Evolutionary conservation across 2,797 vertebrate species (phyloP).

Genomic region (Acestrorhynchus altus): DNA sequence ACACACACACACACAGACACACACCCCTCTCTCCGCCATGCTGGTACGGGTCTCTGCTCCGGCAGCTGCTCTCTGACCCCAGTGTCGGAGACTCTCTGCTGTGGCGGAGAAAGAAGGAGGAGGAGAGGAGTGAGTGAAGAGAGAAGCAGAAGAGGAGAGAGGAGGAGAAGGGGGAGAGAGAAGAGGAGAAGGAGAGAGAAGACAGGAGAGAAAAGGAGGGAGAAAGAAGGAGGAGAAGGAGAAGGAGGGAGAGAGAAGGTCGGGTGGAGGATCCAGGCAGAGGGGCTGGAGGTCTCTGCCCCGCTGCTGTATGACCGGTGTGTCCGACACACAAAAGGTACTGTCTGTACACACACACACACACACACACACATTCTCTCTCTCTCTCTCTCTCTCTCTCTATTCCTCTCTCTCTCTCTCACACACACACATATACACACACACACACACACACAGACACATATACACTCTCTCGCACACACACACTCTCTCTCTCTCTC

Average conservation of each 20-base stretch:
- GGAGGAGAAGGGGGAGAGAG: too few relatives aligned
- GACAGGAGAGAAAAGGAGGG: too few relatives aligned
- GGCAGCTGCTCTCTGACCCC: constrained; percentile 84
- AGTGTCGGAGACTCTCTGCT: constrained; percentile 83
- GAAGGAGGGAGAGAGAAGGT: too few relatives aligned
- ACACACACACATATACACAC: too few relatives aligned
- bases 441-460: too few relatives aligned
- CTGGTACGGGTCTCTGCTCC: constrained; percentile 71
- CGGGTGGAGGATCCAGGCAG: background rate
- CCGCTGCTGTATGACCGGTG: constrained; percentile 75
- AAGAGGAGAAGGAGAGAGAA: too few relatives aligned
- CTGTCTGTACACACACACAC: background rate
- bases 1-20: constrained; percentile 15
- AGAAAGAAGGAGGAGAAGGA: background rate
- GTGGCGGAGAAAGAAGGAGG: constrained; percentile 46
- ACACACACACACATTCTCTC: background rate
- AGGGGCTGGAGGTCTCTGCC: constrained; percentile 84
- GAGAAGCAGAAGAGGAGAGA: too few relatives aligned
- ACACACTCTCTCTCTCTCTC: too few relatives aligned
- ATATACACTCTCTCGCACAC: too few relatives aligned
- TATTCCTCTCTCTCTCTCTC: too few relatives aligned
- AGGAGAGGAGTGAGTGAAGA: too few relatives aligned
- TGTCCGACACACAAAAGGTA: constrained; percentile 85
- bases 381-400: too few relatives aligned
- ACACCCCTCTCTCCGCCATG: constrained; percentile 41